Evolutionary conservation across 2,888 invertebrate genomes (phyloP).

Genomic region (Ischnura elegans): DNA sequence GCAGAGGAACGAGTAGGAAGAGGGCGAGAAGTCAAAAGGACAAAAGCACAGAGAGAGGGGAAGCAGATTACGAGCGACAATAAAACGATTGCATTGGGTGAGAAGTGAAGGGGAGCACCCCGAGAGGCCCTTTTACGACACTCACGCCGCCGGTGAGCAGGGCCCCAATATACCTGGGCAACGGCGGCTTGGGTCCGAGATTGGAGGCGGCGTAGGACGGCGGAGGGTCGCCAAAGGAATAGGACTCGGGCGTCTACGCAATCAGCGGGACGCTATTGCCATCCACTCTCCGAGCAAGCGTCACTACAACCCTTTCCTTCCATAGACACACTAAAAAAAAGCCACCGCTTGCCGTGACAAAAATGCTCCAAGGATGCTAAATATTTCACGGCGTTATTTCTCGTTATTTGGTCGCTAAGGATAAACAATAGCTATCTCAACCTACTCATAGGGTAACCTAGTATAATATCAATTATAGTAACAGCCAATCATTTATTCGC

Average conservation of each 20-base stretch:
- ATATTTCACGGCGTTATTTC: too few species aligned
- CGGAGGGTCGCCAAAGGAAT: background rate
- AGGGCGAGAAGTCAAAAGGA: background rate
- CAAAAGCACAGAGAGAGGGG: background rate
- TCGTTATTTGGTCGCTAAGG: too few species aligned
- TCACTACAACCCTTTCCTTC: background rate
- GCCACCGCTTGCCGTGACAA: too few species aligned
- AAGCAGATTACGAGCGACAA: constrained; percentile 48
- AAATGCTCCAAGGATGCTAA: too few species aligned
- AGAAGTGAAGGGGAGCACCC: background rate
- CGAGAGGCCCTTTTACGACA: constrained; percentile 21
- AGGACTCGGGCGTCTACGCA: background rate
- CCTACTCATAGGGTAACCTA: too few species aligned
- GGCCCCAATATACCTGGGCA: constrained; percentile 16
- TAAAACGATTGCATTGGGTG: constrained; percentile 13
- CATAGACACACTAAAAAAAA: too few species aligned
- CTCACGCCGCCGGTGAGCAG: background rate
- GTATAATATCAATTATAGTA: too few species aligned
- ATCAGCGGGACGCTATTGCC: background rate
- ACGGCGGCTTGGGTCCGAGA: constrained; percentile 34
- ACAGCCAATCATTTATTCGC: too few species aligned
- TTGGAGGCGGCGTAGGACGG: background rate
- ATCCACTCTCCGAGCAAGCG: background rate
- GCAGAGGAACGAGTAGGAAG: background rate
- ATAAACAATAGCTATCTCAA: too few species aligned